A percentile compares a stretch with the other conserved stretches of the same genome.
Conservation (phyloP, 2,113 vertebrate species). For the Crotophaga sulcirostris region DNA sequence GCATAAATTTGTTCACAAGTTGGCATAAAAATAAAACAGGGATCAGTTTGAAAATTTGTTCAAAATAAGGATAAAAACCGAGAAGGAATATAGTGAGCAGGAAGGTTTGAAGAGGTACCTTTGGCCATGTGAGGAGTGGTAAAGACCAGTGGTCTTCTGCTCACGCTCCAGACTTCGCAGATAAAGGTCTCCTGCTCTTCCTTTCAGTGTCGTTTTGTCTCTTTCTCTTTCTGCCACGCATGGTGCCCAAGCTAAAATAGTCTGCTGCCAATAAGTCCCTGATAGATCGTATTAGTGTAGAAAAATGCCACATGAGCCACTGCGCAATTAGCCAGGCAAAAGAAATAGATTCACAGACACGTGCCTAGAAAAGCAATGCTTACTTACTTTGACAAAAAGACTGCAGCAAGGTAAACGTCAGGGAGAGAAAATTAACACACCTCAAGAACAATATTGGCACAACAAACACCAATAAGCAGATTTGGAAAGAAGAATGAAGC, state of each 20-base stretch:
- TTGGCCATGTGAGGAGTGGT: background rate
- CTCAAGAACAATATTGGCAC: background rate
- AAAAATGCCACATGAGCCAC: background rate
- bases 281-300: background rate
- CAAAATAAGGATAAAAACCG: background rate
- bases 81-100: rapidly evolving
- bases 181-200: background rate
- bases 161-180: background rate
- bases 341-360: background rate
- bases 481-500: background rate
- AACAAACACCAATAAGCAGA: background rate
- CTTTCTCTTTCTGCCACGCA: background rate
- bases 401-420: background rate
- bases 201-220: background rate
- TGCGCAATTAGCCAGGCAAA: background rate
- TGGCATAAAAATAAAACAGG: background rate
- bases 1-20: background rate
- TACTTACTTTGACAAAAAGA: background rate
- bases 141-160: background rate
- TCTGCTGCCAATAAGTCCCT: background rate
- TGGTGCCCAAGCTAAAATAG: background rate
- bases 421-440: background rate
- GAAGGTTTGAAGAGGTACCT: background rate
- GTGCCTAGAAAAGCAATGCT: background rate
- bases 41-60: background rate